These are phyloP conservation scores for Apostichopus japonicus DNA, from an alignment of 35 echinoderm and acorn worm species.

Conservation along the genomic window DNA sequence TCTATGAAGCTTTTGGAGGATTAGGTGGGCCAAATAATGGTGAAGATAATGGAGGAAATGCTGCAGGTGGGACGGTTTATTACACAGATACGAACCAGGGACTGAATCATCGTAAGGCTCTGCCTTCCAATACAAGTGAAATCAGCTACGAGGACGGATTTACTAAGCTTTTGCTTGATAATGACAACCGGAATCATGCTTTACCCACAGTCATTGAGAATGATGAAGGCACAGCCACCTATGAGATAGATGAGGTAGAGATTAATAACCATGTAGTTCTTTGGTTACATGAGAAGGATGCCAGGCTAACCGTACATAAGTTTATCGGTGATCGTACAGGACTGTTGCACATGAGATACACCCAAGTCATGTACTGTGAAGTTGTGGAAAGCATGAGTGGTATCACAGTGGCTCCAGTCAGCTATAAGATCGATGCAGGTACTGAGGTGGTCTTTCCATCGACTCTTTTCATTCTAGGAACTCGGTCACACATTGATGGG, in stretches of 20 bases:
- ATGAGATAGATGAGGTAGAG: constrained; percentile 89
- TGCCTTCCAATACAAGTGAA: constrained; percentile 47
- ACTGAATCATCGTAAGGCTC: constrained; percentile 68
- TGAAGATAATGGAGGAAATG: constrained; percentile 46
- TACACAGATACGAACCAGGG: constrained; percentile 94
- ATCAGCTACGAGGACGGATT: constrained; percentile 76
- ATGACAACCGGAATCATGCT: constrained; percentile 78
- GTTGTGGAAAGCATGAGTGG: constrained; percentile 86
- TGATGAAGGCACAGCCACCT: constrained; percentile 72
- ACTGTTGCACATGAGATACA: constrained; percentile 64
- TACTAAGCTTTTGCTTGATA: constrained; percentile 79
- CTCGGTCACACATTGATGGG: constrained; percentile 71
- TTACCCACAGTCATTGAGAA: constrained; percentile 87
- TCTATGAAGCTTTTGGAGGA: constrained; percentile 61
- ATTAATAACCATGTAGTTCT: constrained; percentile 86
- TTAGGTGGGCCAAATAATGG: constrained; percentile 35
- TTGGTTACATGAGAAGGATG: constrained; percentile 76
- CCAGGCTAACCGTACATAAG: constrained; percentile 66
- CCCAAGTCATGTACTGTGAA: constrained; percentile 85
- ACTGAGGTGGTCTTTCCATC: constrained; percentile 89
- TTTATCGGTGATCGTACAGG: constrained; percentile 88
- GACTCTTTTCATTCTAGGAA: constrained; percentile 80
- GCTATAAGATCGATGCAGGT: constrained; percentile 71
- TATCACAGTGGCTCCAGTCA: constrained; percentile 86
- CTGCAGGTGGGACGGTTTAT: constrained; percentile 81